phyloP scores from a whole-genome alignment of 2,888 invertebrate species.

The Oeneis ivallda region DNA sequence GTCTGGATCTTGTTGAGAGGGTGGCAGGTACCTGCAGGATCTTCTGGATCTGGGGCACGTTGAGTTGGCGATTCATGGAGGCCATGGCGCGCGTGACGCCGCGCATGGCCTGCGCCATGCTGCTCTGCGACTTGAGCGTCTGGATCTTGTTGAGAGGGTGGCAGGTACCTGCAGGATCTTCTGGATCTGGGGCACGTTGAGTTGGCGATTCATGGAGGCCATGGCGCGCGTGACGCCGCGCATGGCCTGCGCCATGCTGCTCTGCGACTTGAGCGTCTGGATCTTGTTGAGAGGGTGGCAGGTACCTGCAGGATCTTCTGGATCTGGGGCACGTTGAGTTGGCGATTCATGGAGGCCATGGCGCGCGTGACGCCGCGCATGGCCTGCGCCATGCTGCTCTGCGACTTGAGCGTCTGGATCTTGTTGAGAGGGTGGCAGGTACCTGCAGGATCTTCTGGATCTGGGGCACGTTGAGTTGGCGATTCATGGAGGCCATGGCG shows the following conservation, averaged over 20 bases:
- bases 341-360: constrained; percentile 99
- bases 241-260: constrained; percentile 99
- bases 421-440: constrained; percentile 78
- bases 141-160: constrained; percentile 92
- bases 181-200: constrained; percentile 99
- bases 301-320: constrained; percentile 89
- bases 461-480: constrained; percentile 97
- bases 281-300: constrained; percentile 87
- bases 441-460: constrained; percentile 94
- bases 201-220: constrained; percentile 98
- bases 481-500: constrained; percentile 99
- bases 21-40: constrained; percentile 82
- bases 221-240: constrained; percentile 99
- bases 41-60: constrained; percentile 99
- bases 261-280: constrained; percentile 98
- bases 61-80: constrained; percentile 98
- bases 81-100: constrained; percentile 99
- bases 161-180: constrained; percentile 85
- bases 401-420: constrained; percentile 98
- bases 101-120: constrained; percentile 99
- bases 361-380: constrained; percentile 99
- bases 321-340: constrained; percentile 98
- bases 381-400: constrained; percentile 99
- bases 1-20: constrained; percentile 96
- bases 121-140: constrained; percentile 98